Conservation (phyloP, 2,113 vertebrate species). For the Fregata magnificens region DNA sequence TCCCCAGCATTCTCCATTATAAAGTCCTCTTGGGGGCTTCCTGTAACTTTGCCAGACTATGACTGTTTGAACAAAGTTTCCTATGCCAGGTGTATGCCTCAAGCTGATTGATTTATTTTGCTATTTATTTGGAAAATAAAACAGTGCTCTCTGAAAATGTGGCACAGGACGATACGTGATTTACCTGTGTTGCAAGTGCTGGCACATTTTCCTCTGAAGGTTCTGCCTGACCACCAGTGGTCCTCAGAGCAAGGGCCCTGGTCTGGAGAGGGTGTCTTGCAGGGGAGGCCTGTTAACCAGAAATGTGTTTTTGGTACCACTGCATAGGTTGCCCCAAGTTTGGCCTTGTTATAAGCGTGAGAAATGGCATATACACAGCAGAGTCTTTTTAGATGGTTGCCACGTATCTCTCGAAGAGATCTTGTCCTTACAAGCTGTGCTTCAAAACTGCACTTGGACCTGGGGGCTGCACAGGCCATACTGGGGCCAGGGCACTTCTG, state of each 20-base stretch:
- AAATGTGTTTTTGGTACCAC: not conserved
- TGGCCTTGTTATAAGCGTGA: not conserved
- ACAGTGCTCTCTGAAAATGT: not conserved
- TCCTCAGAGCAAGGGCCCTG: not conserved
- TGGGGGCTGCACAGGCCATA: not conserved
- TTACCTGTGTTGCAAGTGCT: not conserved
- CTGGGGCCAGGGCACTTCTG: not conserved
- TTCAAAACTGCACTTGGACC: not conserved
- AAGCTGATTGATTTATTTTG: slow-evolving; percentile 18
- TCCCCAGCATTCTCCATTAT: not conserved
- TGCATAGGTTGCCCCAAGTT: not conserved
- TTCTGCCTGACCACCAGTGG: not conserved
- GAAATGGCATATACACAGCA: not conserved
- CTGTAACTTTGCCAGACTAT: slow-evolving; percentile 17
- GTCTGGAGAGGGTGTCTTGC: not conserved
- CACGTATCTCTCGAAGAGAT: fast-evolving
- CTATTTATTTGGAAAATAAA: slow-evolving; percentile 26
- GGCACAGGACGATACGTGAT: not conserved
- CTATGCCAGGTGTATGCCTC: slow-evolving; percentile 33
- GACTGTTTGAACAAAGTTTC: slow-evolving; percentile 18
- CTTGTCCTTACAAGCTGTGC: not conserved
- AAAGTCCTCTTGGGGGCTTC: not conserved
- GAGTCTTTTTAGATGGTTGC: not conserved
- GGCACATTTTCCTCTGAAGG: not conserved
- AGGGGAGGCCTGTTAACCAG: not conserved